Conservation (phyloP, 2,113 vertebrate genomes). For the Montifringilla adamsi region DNA sequence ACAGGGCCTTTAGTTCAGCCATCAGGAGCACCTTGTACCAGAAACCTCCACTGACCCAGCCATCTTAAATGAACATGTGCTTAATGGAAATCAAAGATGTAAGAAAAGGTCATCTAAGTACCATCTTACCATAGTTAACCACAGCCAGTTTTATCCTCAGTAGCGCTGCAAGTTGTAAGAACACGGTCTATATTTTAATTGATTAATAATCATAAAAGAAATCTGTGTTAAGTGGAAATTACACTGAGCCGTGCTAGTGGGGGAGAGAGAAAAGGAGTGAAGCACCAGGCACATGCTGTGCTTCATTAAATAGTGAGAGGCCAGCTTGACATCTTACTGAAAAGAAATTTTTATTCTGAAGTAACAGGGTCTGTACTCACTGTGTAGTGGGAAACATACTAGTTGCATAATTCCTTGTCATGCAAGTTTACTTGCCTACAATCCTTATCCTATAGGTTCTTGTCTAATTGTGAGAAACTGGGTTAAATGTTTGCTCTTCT, state of each 20-base stretch:
- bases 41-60: background rate
- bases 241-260: slow-evolving; percentile 1
- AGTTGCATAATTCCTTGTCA: background rate
- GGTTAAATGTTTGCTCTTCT: background rate
- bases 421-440: background rate
- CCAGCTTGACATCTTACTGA: slow-evolving; percentile 59
- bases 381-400: background rate
- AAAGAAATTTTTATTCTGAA: slow-evolving; percentile 12
- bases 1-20: background rate
- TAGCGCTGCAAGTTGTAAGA: background rate
- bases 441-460: background rate
- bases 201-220: slow-evolving; percentile 27
- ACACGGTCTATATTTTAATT: background rate
- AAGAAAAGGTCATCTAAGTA: background rate
- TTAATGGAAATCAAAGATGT: background rate
- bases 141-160: background rate
- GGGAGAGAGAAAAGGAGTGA: slow-evolving; percentile 22
- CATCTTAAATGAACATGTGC: background rate
- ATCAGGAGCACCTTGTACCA: background rate
- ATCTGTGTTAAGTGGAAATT: slow-evolving; percentile 49
- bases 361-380: background rate
- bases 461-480: background rate
- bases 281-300: slow-evolving; percentile 34
- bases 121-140: background rate
- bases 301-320: slow-evolving; percentile 51